Base-by-base conservation (phyloP, 2,113 vertebrate genomes). In the Rhipidura dahli region DNA sequence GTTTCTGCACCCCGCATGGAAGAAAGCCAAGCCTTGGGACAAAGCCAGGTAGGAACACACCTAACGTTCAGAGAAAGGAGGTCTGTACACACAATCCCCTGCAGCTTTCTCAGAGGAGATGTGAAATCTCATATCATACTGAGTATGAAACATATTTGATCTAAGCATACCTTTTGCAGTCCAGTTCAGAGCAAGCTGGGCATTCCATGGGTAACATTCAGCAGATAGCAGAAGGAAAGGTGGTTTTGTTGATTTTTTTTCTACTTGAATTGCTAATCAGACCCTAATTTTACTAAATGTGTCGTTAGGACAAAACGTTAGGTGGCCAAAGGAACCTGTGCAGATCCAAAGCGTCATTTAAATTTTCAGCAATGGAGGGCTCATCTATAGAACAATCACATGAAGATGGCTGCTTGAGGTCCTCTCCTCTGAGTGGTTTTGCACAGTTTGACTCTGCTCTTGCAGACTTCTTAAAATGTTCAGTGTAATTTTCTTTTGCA, bases 21-120 rank as follows among this genome's bases (percentile, higher is more conserved):
- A 54, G 83, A 85, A 80, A 77, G 70, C 80, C 96, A 87, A 66
- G 40, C n/a, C 61, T 1, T 85, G 95, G 92, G 87, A 50, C 80
- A 87, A 42, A 64, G 88, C 83, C 96, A 96, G 96, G 97, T 97
- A 56, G 81, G 80, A 87, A 57, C 17, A 42, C 65, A 93, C 53
- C 61, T 87, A 17, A 68, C 26, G 60, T 45, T 75, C 76, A 53
- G 45, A 37, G 51, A 51, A 78, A 44, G 64, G 49, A 54, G 40
- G 71, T 63, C 33, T 69, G 1, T 9, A 8, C 3, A 6, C 10
- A 4, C 3, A 1, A 13, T 63, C 35, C 60, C 72, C 39, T 78
- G 63, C 44, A 57, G 66, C 45, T 86, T 35, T 54, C 35, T 35
- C 24, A 23, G 12, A 57, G 39, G 26, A 59, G 28, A 39, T 31